phyloP scores from a whole-genome alignment of 2,888 invertebrate genomes.

The Pterostichus madidus region DNA sequence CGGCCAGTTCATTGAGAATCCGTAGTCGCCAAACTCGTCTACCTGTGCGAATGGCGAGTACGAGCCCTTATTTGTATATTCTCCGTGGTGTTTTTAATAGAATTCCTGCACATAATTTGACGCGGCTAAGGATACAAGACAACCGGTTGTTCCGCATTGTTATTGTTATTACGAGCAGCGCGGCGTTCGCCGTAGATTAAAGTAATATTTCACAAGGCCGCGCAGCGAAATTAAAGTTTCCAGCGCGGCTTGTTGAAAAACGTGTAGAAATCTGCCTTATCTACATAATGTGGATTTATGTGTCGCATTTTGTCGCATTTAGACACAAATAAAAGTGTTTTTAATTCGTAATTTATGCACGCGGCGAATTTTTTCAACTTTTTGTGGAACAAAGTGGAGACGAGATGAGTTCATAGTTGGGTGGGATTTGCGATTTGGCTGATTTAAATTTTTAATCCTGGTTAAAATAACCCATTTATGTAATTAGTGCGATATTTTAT shows the following conservation, averaged over 20 bases:
- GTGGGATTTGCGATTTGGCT: constrained; percentile 35
- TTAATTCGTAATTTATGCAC: constrained; percentile 67
- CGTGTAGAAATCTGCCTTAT: constrained; percentile 76
- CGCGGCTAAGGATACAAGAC: background rate
- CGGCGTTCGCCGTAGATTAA: constrained; percentile 74
- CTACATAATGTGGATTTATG: constrained; percentile 75
- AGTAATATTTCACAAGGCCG: constrained; percentile 76
- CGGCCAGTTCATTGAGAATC: too few species aligned
- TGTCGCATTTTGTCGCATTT: constrained; percentile 74
- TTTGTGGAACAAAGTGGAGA: constrained; percentile 19
- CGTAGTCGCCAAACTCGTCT: too few species aligned
- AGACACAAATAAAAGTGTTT: constrained; percentile 72
- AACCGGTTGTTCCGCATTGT: constrained; percentile 69
- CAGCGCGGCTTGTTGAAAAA: constrained; percentile 70
- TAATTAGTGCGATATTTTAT: constrained; percentile 63
- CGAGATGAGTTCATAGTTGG: constrained; percentile 57
- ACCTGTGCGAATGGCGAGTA: too few species aligned
- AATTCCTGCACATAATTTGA: background rate
- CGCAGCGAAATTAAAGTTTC: constrained; percentile 76
- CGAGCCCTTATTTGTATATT: constrained; percentile 15
- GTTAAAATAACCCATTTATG: constrained; percentile 65
- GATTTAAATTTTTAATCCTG: constrained; percentile 62
- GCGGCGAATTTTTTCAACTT: constrained; percentile 33
- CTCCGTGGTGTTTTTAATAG: too few species aligned
- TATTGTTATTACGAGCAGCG: constrained; percentile 29